Evolutionary conservation across 2,113 vertebrate genomes (phyloP).

Genomic region (Carassius gibelio): DNA sequence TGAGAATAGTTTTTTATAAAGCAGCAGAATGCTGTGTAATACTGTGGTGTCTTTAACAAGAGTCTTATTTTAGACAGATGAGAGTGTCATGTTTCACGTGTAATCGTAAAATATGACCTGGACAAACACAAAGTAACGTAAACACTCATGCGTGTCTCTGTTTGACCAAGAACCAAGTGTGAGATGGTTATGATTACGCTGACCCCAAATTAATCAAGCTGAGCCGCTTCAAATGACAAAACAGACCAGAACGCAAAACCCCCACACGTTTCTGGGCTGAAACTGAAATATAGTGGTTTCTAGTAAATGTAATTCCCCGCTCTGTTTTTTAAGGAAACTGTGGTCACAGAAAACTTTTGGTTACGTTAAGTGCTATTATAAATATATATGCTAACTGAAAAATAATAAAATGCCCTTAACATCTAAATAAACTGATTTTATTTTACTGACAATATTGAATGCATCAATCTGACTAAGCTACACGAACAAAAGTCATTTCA

Average conservation of each 20-base stretch:
- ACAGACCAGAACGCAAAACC: background rate
- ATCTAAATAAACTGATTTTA: too few species aligned
- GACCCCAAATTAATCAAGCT: background rate
- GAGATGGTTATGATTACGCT: background rate
- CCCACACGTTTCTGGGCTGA: background rate
- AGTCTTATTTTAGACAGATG: constrained; percentile 28
- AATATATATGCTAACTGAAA: too few species aligned
- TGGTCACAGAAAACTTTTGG: background rate
- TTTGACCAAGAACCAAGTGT: background rate
- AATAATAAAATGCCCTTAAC: background rate
- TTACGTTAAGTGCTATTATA: background rate
- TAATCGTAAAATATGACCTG: constrained; percentile 21
- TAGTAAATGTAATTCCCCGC: background rate
- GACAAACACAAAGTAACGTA: constrained; percentile 4
- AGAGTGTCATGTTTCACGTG: constrained; percentile 18
- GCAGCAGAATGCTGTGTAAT: background rate
- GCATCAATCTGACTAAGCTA: background rate
- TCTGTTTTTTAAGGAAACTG: constrained; percentile 2
- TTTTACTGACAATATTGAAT: too few species aligned
- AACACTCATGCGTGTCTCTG: constrained; percentile 35
- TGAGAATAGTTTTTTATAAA: constrained; percentile 31
- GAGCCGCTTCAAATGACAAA: background rate
- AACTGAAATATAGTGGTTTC: constrained; percentile 1
- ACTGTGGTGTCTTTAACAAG: constrained; percentile 1
- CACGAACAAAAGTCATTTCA: background rate